Percentiles rank a stretch among this genome's conserved stretches.
Conservation (phyloP, 1,140 invertebrate genomes). For the Drosophila subpulchrella region DNA sequence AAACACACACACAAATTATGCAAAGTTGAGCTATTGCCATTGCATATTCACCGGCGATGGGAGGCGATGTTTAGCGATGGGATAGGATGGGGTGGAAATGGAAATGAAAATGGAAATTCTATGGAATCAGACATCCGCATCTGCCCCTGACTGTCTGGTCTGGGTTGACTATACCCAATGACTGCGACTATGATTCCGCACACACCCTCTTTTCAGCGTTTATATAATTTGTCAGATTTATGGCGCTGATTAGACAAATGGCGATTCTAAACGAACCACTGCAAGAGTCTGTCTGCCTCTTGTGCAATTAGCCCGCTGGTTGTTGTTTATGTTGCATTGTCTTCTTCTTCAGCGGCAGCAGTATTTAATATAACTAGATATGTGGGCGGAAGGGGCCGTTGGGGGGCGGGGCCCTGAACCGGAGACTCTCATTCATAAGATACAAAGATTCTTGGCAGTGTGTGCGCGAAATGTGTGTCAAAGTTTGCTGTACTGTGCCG, state of each 20-base stretch:
- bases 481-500: conserved; percentile 42
- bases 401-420: conserved; percentile 1
- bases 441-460: conserved; percentile 56
- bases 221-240: conserved; percentile 80
- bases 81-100: conserved; percentile 6
- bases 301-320: conserved; percentile 70
- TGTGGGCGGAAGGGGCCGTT: conserved; percentile 18
- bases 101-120: conserved; percentile 34
- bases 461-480: conserved; percentile 79
- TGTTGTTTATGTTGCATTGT: conserved; percentile 78
- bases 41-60: conserved; percentile 48
- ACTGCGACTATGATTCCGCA: conserved; percentile 57
- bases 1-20: conserved; percentile 71
- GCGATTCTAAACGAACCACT: conserved; percentile 61
- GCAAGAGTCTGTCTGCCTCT: conserved; percentile 40
- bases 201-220: conserved; percentile 71
- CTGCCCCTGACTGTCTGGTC: conserved; percentile 50
- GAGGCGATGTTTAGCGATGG: conserved; percentile 1
- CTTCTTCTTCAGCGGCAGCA: conserved; percentile 3
- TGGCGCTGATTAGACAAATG: conserved; percentile 68
- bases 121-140: conserved; percentile 68
- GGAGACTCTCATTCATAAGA: conserved; percentile 71
- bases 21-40: conserved; percentile 55
- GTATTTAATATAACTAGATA: conserved; percentile 34
- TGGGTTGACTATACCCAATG: too few relatives aligned